A percentile compares a stretch with the other conserved stretches of the same genome.
These are phyloP conservation scores for Siniperca scherzeri DNA, from an alignment of 2,797 vertebrate species.

Conservation along the genomic window DNA sequence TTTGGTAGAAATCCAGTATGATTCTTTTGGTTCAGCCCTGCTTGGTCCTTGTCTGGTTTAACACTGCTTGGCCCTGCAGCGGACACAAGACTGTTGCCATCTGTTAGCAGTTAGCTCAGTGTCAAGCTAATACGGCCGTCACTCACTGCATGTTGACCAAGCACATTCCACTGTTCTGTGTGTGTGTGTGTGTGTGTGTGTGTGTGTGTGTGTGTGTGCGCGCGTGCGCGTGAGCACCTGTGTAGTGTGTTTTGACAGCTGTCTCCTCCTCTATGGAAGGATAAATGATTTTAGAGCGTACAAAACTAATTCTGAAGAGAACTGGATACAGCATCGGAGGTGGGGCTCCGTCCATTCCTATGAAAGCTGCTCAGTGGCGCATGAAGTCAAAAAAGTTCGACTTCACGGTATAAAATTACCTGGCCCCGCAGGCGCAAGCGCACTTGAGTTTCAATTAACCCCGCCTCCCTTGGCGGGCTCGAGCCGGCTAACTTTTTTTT, in stretches of 20 bases:
- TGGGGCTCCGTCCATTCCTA: no score
- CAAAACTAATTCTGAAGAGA: background rate
- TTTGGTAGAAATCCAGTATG: background rate
- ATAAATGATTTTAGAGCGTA: background rate
- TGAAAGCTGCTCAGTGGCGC: no score
- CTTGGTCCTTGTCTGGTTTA: background rate
- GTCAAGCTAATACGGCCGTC: slow-evolving; percentile 32
- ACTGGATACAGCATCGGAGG: no score
- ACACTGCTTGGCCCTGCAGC: background rate
- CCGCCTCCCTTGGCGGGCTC: no score
- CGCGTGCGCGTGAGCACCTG: background rate
- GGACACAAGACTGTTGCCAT: slow-evolving; percentile 20
- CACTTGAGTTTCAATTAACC: no score
- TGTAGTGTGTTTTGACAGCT: slow-evolving; percentile 62
- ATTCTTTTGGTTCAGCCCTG: background rate
- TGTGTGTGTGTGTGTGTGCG: background rate
- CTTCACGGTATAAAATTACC: no score
- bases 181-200: background rate
- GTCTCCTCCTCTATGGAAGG: slow-evolving; percentile 12
- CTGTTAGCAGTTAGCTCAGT: slow-evolving; percentile 56
- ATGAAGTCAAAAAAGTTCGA: no score
- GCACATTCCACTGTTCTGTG: slow-evolving; percentile 48
- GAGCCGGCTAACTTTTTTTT: no score
- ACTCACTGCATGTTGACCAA: slow-evolving; percentile 43
- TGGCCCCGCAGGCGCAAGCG: no score